Evolutionary conservation across 2,888 invertebrate genomes (phyloP), one percentile per base, ranked within the genome.

Genomic region (Heliconius sara): DNA sequence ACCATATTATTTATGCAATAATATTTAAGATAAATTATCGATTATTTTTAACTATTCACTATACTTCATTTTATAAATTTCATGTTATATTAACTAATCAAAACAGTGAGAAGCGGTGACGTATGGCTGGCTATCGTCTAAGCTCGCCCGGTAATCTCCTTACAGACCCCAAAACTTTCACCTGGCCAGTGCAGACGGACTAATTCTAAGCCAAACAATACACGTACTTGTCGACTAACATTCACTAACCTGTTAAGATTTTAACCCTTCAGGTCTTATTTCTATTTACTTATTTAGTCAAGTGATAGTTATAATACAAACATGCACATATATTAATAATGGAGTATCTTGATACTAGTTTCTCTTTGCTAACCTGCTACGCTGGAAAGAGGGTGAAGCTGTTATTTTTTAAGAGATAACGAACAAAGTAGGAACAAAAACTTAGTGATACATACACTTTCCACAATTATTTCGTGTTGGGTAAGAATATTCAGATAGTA

Each of bases 101-200:
- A 81, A 52, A 78, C 70, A 81, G 78, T 80, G 76, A 79, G 72
- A 81, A 82, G 73, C 78, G 68, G 80, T 80, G 82, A 82, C 84
- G 84, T 80, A 83, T 80, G 85, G 57, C 86, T 83, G 86, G 87
- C 87, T 89, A 90, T 89, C 86, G 85, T 87, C 88, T 88, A 87
- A 88, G 86, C 85, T 85, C 84, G 82, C 74, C 84, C 84, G 83
- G 82, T 91, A 92, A 92, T 92, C 91, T 89, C 85, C 84, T 87
- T 87, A 86, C 82, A 82, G 86, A 85, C 87, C 87, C 88, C 85
- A 90, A 52, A 92, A 92, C 88, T 92, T 92, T 91, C 90, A 89
- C 91, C 90, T 91, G 91, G 85, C 90, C 60, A 89, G 86, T 76
- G 87, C 87, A 86, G 92, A 91, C 91, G 86, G 88, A 83, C 88